A percentile compares a stretch with the other conserved stretches of the same genome.
These are phyloP conservation scores for Fistularia tabacaria DNA, from an alignment of 2,797 vertebrate genomes.

Conservation along the genomic window DNA sequence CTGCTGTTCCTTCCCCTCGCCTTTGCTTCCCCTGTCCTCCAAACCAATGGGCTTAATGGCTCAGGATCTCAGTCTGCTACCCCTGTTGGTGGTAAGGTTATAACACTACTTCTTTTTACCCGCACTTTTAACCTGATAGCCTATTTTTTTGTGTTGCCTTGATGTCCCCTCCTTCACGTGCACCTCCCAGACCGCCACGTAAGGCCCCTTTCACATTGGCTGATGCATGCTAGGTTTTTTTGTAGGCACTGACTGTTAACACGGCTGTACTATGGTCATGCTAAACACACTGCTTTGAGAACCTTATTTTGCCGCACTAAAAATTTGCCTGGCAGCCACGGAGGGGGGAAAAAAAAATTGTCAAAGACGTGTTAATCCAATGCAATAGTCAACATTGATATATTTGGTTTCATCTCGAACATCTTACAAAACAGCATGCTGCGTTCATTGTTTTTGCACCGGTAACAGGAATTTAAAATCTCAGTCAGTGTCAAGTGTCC, in stretches of 20 bases:
- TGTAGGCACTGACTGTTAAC: slow-evolving; percentile 37
- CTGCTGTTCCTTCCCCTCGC: slow-evolving; percentile 84
- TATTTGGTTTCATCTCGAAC: neutral
- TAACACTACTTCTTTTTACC: slow-evolving; percentile 74
- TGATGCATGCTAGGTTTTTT: slow-evolving; percentile 58
- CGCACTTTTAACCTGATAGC: slow-evolving; percentile 58
- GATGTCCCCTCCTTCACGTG: slow-evolving; percentile 18
- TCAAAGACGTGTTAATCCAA: neutral
- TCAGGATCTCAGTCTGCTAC: slow-evolving; percentile 99
- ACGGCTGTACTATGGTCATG: slow-evolving; percentile 36
- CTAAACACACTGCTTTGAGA: slow-evolving; percentile 37
- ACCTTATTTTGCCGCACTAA: slow-evolving; percentile 25
- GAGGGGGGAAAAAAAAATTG: neutral
- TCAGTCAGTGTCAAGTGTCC: too few species aligned
- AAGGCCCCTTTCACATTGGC: slow-evolving; percentile 52
- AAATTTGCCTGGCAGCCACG: slow-evolving; percentile 11
- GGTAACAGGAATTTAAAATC: too few species aligned
- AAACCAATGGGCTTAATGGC: slow-evolving; percentile 80
- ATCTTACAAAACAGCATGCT: neutral
- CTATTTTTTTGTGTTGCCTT: slow-evolving; percentile 58
- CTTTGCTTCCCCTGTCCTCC: slow-evolving; percentile 64
- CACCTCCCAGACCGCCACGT: slow-evolving; percentile 55
- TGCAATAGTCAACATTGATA: neutral
- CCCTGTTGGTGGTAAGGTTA: slow-evolving; percentile 94
- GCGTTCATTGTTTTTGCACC: neutral